Conservation (phyloP, 2,113 vertebrate genomes). For the Monopterus albus region DNA sequence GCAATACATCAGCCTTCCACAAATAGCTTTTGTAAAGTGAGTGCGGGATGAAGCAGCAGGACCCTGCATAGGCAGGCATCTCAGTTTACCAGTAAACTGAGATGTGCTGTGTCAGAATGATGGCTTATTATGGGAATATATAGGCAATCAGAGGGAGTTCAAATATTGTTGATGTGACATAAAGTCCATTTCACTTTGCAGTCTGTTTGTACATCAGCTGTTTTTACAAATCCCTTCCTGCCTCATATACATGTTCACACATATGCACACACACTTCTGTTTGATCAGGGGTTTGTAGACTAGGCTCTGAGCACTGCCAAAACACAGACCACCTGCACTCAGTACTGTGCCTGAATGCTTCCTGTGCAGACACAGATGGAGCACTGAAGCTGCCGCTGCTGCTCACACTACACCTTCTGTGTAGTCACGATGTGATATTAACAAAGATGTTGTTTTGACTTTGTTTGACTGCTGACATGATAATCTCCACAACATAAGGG, state of each 20-base stretch:
- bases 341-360: too few relatives aligned
- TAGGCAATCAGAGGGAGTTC: slow-evolving; percentile 30
- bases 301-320: too few relatives aligned
- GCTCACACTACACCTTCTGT: too few relatives aligned
- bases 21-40: slow-evolving; percentile 47
- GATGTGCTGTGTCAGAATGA: slow-evolving; percentile 51
- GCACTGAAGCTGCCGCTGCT: too few relatives aligned
- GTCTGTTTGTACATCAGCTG: slow-evolving; percentile 1
- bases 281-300: too few relatives aligned
- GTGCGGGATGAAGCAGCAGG: slow-evolving; percentile 23
- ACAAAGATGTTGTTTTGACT: background rate
- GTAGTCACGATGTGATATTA: too few relatives aligned
- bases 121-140: slow-evolving; percentile 32
- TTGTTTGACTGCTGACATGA: background rate
- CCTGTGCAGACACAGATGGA: too few relatives aligned
- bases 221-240: background rate
- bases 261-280: slow-evolving; percentile 8
- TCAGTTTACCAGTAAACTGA: slow-evolving; percentile 41
- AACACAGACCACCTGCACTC: too few relatives aligned
- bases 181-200: slow-evolving; percentile 34
- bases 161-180: slow-evolving; percentile 48
- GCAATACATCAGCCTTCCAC: slow-evolving; percentile 46
- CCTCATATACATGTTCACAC: too few relatives aligned
- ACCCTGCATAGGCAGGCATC: slow-evolving; percentile 19
- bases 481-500: too few relatives aligned